These are phyloP conservation scores for Drosophila malerkotliana DNA, from an alignment of 1,140 invertebrate species.

Conservation along the genomic window DNA sequence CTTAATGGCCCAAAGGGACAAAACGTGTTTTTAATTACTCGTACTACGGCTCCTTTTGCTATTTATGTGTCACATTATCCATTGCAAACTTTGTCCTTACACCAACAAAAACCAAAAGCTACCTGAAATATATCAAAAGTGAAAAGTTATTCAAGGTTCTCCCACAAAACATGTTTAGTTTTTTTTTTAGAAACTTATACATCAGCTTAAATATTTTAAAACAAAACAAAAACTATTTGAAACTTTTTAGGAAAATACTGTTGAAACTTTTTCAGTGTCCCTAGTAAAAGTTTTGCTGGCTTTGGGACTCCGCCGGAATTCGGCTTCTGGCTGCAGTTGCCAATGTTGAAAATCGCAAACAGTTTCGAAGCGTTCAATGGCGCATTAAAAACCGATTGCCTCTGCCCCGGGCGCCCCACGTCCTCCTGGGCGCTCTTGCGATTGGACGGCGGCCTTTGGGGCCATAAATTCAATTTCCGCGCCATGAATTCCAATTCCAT, in stretches of 20 bases:
- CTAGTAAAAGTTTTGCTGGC: neutral
- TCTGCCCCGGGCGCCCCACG: conserved; percentile 11
- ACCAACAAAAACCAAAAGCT: conserved; percentile 21
- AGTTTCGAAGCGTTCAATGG: conserved; percentile 81
- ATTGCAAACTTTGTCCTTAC: conserved; percentile 18
- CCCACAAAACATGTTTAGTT: neutral
- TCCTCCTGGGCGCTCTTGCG: conserved; percentile 4
- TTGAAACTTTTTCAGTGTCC: neutral
- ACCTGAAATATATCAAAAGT: neutral
- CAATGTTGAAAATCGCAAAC: conserved; percentile 65
- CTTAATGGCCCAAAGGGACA: conserved; percentile 54
- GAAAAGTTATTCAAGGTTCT: neutral
- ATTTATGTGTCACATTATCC: conserved; percentile 49
- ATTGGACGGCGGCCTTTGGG: conserved; percentile 30
- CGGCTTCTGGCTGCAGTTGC: conserved; percentile 34
- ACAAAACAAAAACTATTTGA: neutral
- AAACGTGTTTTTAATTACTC: conserved; percentile 81
- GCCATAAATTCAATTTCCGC: conserved; percentile 81
- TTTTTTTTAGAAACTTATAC: conserved; percentile 5
- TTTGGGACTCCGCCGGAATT: conserved; percentile 11
- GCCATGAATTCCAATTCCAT: conserved; percentile 83
- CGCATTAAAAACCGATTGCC: conserved; percentile 79
- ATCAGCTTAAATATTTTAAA: neutral
- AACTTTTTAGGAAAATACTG: neutral
- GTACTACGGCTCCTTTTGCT: conserved; percentile 39